Conservation (phyloP, 2,113 vertebrate species). For the Poeciliopsis prolifica region DNA sequence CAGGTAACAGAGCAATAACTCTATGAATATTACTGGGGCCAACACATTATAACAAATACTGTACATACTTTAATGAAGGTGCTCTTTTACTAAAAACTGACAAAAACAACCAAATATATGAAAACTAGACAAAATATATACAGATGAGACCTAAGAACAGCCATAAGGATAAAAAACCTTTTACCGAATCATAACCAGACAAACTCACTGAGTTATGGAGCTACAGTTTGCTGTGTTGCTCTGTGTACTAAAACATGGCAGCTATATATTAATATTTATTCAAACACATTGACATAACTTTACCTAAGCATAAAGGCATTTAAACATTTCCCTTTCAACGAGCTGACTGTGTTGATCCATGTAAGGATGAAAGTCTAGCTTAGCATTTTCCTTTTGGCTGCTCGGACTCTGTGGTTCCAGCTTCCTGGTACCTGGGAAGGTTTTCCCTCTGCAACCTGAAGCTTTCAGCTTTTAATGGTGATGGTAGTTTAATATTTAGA, state of each 20-base stretch:
- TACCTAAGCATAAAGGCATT: slow-evolving; percentile 56
- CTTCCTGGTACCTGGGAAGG: slow-evolving; percentile 8
- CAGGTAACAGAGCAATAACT: slow-evolving; percentile 73
- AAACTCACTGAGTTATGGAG: slow-evolving; percentile 35
- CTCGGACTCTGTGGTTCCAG: slow-evolving; percentile 33
- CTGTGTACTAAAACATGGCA: slow-evolving; percentile 53
- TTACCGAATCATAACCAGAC: slow-evolving; percentile 21
- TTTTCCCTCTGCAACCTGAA: not conserved
- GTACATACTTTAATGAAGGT: slow-evolving; percentile 46
- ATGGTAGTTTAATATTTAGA: slow-evolving; percentile 45
- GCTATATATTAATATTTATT: slow-evolving; percentile 81
- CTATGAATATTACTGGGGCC: slow-evolving; percentile 47
- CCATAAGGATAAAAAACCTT: slow-evolving; percentile 19
- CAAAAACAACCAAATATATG: slow-evolving; percentile 33
- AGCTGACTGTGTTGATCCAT: slow-evolving; percentile 48
- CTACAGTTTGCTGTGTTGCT: slow-evolving; percentile 59
- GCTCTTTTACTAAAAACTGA: slow-evolving; percentile 32
- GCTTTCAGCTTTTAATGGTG: slow-evolving; percentile 12
- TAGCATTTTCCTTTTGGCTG: slow-evolving; percentile 72
- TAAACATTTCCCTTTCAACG: slow-evolving; percentile 56
- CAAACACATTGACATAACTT: slow-evolving; percentile 61
- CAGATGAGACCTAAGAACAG: slow-evolving; percentile 50
- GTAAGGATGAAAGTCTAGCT: slow-evolving; percentile 41
- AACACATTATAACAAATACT: slow-evolving; percentile 41
- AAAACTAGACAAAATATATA: slow-evolving; percentile 67